A percentile compares a stretch with the other conserved stretches of the same genome.
Conservation (phyloP, 2,888 invertebrate genomes). For the Poecilus cupreus region DNA sequence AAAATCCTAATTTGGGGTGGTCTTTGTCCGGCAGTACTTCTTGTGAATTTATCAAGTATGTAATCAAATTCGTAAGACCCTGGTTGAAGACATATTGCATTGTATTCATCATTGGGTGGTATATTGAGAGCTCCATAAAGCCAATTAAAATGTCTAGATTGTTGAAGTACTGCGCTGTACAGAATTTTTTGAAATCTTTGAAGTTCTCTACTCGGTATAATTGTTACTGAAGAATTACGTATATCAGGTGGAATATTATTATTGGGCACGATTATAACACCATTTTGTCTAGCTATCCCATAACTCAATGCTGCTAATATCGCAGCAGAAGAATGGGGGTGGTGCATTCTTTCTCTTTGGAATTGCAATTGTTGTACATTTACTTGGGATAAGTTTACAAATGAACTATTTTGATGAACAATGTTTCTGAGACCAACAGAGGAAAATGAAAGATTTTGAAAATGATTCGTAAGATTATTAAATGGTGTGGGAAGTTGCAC, state of each 20-base stretch:
- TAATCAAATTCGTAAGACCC: background rate
- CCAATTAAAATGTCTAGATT: background rate
- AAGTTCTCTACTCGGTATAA: background rate
- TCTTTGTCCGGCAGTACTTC: too few species aligned
- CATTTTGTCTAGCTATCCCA: too few species aligned
- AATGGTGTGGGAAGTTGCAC: too few species aligned
- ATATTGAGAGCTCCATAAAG: background rate
- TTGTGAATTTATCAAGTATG: background rate
- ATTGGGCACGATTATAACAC: too few species aligned
- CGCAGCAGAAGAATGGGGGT: background rate
- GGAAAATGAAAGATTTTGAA: too few species aligned
- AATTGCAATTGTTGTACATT: background rate
- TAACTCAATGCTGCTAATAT: background rate
- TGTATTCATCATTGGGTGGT: background rate
- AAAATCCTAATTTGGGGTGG: constrained; percentile 42
- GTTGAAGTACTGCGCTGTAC: background rate
- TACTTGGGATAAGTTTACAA: background rate
- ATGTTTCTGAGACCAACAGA: too few species aligned
- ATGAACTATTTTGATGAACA: too few species aligned
- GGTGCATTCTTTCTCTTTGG: background rate
- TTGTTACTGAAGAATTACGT: background rate
- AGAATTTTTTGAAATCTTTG: constrained; percentile 5
- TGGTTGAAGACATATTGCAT: background rate
- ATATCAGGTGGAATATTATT: background rate
- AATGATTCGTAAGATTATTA: too few species aligned